A percentile compares a stretch with the other conserved stretches of the same genome.
phyloP scores from a whole-genome alignment of 2,113 vertebrate species.

The Pluvianellus socialis region DNA sequence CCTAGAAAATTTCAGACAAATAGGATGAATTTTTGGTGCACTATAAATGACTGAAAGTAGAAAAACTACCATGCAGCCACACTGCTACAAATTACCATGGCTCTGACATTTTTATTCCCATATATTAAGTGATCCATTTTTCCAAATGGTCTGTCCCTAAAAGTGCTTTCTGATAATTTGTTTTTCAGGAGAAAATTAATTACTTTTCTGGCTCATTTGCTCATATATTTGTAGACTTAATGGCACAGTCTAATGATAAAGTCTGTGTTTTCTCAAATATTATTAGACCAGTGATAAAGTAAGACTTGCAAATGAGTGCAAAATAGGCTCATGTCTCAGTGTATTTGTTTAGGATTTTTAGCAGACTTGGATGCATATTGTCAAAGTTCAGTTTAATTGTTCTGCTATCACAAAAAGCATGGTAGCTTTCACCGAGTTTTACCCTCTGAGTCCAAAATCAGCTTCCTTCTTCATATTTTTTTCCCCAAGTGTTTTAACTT shows the following conservation, averaged over 20 bases:
- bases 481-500: background rate
- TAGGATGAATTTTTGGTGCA: background rate
- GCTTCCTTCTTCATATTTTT: background rate
- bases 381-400: slow-evolving; percentile 7
- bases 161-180: slow-evolving; percentile 1
- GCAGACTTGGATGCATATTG: background rate
- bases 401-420: background rate
- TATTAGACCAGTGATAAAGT: background rate
- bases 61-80: background rate
- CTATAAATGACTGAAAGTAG: background rate
- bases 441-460: background rate
- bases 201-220: slow-evolving; percentile 35
- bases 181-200: slow-evolving; percentile 40
- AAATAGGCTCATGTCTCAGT: background rate
- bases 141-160: background rate
- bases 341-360: slow-evolving; percentile 19
- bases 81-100: background rate
- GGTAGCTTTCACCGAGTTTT: background rate
- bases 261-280: slow-evolving; percentile 13
- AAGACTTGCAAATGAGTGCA: slow-evolving; percentile 29
- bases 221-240: background rate
- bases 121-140: background rate
- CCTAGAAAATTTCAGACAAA: background rate
- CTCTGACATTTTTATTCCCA: background rate
- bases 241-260: background rate